Evolutionary conservation across 2,797 vertebrate genomes (phyloP), one percentile per base, ranked within the genome.

Genomic region (Gymnopithys bicolor): DNA sequence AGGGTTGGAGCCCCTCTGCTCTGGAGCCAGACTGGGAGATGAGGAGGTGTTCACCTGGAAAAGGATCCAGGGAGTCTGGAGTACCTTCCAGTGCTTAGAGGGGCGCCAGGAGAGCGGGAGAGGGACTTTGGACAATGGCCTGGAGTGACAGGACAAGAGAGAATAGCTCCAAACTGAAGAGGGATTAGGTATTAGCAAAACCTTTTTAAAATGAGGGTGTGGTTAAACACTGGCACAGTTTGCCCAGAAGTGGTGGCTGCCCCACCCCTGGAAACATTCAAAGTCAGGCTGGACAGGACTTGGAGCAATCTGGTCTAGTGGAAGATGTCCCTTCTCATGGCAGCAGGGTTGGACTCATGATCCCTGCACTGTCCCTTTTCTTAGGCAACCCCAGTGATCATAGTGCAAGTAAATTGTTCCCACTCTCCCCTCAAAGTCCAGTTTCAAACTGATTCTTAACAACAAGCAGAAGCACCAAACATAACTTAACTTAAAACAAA

Each of bases 151-250:
- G 87, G 48, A 48, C 48, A n/a, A 0, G 3, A 2, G 51, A 32
- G 64, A 33, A 64, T 4, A 8, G 16, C 24, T 19, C 51, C 5
- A 14, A 6, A 10, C 1, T 1, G 6, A 69, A 28, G 3, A 21
- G 2, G 4, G 4, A 5, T 24, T 2, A 2, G 16, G 0, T 3
- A 18, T 19, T 1, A 5, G 10, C 4, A n/a, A 24, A n/a, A 39
- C 2, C 2, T 1, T 56, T 89, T 51, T 14, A 10, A 4, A 58
- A 19, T 0, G 6, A 21, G 3, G 19, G 0, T 5, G 7, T 5
- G 43, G 22, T n/a, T 33, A n/a, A 89, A 83, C 28, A 51, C n/a
- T 5, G 79, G 1, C n/a, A 16, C 17, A 70, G 5, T 51, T 12
- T 37, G 35, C 35, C 13, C 63, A 37, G 56, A 56, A 7, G 11